Evolutionary conservation across 2,113 vertebrate species (phyloP).

Genomic region (Typhlomys cinereus): DNA sequence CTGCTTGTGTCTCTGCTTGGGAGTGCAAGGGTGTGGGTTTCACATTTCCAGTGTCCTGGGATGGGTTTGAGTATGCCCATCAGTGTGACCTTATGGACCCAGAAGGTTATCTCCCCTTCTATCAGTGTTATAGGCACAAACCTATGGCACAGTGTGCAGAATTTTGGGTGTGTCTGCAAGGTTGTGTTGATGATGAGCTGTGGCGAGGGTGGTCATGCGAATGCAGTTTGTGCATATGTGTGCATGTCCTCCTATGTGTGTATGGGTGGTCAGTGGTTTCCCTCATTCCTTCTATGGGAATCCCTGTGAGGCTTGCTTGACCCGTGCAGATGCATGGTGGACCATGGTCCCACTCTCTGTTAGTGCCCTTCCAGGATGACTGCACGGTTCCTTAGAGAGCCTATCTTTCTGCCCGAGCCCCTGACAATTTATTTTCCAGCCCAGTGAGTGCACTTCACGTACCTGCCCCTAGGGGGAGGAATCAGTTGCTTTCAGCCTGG

Average conservation of each 20-base stretch:
- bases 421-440: background rate
- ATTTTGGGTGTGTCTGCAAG: too few species aligned
- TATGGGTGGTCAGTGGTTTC: background rate
- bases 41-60: background rate
- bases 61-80: too few species aligned
- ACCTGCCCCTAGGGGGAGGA: background rate
- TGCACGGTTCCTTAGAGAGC: background rate
- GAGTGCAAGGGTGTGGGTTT: background rate
- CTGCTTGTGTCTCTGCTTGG: background rate
- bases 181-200: background rate
- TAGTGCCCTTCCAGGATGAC: background rate
- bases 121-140: background rate
- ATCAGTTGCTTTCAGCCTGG: background rate
- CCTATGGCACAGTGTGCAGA: too few species aligned
- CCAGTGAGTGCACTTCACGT: background rate
- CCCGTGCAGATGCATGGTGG: too few species aligned
- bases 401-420: background rate
- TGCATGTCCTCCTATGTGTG: background rate
- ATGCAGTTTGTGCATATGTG: background rate
- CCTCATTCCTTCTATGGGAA: background rate
- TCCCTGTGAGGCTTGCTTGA: background rate
- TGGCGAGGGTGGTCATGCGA: background rate
- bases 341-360: background rate
- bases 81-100: background rate
- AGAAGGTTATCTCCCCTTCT: fast-evolving